phyloP scores from a whole-genome alignment of 2,797 vertebrate genomes.

The Lacerta viridis region DNA sequence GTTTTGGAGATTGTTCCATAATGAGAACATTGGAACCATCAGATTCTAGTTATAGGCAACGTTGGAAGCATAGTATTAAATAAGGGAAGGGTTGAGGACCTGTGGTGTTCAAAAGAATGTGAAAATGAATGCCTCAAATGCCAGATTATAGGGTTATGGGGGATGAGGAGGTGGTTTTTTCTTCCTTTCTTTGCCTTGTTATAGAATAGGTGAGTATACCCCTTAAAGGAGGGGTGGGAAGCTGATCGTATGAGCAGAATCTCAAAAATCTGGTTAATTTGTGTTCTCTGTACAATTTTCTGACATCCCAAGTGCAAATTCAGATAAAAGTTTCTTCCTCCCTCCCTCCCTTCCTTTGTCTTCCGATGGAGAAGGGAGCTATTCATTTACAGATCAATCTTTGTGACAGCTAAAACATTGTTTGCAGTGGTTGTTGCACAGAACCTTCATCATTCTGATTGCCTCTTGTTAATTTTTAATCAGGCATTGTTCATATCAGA shows the following conservation, averaged over 20 bases:
- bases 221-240: background rate
- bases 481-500: background rate
- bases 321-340: background rate
- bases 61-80: background rate
- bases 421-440: background rate
- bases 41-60: background rate
- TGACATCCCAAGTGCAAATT: background rate
- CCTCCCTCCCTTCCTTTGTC: background rate
- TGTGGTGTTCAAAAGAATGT: background rate
- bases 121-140: conserved; percentile 3
- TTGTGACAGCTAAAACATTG: conserved; percentile 14
- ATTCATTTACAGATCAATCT: background rate
- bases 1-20: background rate
- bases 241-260: background rate
- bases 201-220: background rate
- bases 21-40: background rate
- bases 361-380: background rate
- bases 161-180: background rate
- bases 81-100: background rate
- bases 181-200: background rate
- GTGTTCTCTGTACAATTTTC: background rate
- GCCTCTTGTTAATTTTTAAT: conserved; percentile 21
- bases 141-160: background rate
- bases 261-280: background rate
- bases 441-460: conserved; percentile 24